A percentile compares a stretch with the other conserved stretches of the same genome.
Evolutionary conservation across 2,113 vertebrate species (phyloP).

Genomic region (Hydrolagus affinis): DNA sequence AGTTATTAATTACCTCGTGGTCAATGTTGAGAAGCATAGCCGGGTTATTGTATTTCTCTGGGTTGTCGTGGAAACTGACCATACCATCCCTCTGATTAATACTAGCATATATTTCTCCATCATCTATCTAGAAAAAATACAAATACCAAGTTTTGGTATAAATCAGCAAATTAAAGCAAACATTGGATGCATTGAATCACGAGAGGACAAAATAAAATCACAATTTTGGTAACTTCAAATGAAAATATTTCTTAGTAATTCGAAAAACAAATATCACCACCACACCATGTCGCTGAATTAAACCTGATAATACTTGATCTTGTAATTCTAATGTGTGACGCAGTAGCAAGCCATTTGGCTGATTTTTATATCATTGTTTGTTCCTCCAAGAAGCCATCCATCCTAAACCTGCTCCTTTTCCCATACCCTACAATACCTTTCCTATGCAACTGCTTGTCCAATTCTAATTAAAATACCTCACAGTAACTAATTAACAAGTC

Average conservation of each 20-base stretch:
- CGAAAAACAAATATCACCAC: background rate
- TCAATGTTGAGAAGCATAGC: slow-evolving; percentile 99
- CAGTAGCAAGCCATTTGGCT: too few relatives aligned
- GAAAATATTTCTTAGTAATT: background rate
- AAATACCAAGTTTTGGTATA: background rate
- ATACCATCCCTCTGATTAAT: slow-evolving; percentile 99
- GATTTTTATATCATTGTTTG: too few relatives aligned
- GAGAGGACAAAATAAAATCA: background rate
- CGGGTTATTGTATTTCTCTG: slow-evolving; percentile 98
- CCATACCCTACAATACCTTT: too few relatives aligned
- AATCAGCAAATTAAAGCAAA: slow-evolving; percentile 2
- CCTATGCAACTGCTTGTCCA: too few relatives aligned
- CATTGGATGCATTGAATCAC: background rate
- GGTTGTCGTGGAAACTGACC: slow-evolving; percentile 99
- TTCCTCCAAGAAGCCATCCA: too few relatives aligned
- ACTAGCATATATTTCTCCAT: slow-evolving; percentile 97
- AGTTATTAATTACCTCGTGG: slow-evolving; percentile 73
- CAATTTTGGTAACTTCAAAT: background rate
- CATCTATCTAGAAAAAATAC: slow-evolving; percentile 76
- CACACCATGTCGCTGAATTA: too few relatives aligned
- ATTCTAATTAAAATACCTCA: too few relatives aligned
- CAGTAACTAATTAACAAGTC: too few relatives aligned
- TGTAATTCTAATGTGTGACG: too few relatives aligned
- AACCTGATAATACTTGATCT: too few relatives aligned
- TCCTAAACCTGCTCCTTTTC: too few relatives aligned